Evolutionary conservation across 2,797 vertebrate species (phyloP).

Genomic region (Anguilla marmorata): DNA sequence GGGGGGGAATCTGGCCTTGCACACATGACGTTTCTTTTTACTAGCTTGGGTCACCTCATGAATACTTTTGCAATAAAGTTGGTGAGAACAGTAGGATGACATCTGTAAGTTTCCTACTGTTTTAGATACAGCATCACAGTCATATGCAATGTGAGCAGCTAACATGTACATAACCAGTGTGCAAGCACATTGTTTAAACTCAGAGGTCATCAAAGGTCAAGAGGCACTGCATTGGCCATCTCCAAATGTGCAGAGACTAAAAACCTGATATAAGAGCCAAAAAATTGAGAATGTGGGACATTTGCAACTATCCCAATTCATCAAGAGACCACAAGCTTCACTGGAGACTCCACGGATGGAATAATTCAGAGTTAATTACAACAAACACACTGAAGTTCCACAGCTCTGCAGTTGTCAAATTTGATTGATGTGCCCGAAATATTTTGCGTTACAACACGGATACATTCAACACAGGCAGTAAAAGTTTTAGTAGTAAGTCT

Average conservation of each 20-base stretch:
- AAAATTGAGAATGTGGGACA: neutral
- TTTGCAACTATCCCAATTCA: neutral
- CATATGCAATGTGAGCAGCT: slow-evolving; percentile 8
- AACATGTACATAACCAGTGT: neutral
- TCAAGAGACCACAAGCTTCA: neutral
- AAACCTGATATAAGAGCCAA: neutral
- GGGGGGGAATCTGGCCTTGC: neutral
- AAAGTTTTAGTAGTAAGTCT: neutral
- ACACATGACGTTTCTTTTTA: neutral
- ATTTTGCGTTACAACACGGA: neutral
- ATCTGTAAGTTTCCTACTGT: neutral
- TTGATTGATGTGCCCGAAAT: neutral
- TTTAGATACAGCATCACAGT: neutral
- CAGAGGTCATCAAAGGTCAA: neutral
- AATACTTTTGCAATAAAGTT: neutral
- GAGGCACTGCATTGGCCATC: neutral
- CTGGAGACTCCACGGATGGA: neutral
- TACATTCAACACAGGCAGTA: slow-evolving; percentile 19
- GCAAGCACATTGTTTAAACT: neutral
- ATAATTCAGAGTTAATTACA: slow-evolving; percentile 12
- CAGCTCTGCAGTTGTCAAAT: neutral
- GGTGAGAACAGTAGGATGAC: neutral
- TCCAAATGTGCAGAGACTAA: neutral
- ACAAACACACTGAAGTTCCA: slow-evolving; percentile 13
- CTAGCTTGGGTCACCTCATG: neutral